Base-by-base conservation (phyloP, 2,888 invertebrate species). In the Cerastis leucographa region DNA sequence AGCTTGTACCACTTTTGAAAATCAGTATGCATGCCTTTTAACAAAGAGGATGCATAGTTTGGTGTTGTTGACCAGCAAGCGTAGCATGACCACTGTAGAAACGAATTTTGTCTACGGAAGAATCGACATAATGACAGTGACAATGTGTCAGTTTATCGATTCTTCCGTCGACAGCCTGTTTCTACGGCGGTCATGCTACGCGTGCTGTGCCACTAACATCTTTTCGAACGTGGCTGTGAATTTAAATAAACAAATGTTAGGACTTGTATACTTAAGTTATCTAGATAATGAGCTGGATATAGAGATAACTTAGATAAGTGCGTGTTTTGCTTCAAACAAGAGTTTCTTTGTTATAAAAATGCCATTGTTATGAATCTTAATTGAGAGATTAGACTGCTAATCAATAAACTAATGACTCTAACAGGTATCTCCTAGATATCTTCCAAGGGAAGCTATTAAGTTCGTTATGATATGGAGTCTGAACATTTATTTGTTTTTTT, bases 11-110 rank as follows among this genome's bases (percentile, higher is more conserved):
- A 78, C 49, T 65, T 80, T 44, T 61, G 11, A 35, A 17, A 54
- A 81, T 81, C 61, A 67, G 54, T 67, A 79, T 81, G 54, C 79
- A 76, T 25, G 22, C 17, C 67, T 14, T 29, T n/a, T 75, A 54
- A 40, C 40, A 35, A 54, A 1, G 11, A 49, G 49, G 25, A 74
- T 56, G 64, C 29, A 42, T 64, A 80, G 29, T 25, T 54, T 29
- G 49, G 22, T 78, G 29, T 62, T 79, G 35, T 78, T 73, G 62
- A 54, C 40, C 22, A 80, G 80, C n/a, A n/a, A n/a, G n/a, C n/a
- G n/a, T n/a, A n/a, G n/a, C n/a, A n/a, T n/a, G n/a, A n/a, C n/a
- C n/a, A n/a, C n/a, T n/a, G n/a, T n/a, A n/a, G n/a, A n/a, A n/a
- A n/a, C n/a, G n/a, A n/a, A n/a, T n/a, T n/a, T n/a, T n/a, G n/a